These are phyloP conservation scores for Cephus pulcher DNA, from an alignment of 2,888 invertebrate genomes.

Conservation along the genomic window DNA sequence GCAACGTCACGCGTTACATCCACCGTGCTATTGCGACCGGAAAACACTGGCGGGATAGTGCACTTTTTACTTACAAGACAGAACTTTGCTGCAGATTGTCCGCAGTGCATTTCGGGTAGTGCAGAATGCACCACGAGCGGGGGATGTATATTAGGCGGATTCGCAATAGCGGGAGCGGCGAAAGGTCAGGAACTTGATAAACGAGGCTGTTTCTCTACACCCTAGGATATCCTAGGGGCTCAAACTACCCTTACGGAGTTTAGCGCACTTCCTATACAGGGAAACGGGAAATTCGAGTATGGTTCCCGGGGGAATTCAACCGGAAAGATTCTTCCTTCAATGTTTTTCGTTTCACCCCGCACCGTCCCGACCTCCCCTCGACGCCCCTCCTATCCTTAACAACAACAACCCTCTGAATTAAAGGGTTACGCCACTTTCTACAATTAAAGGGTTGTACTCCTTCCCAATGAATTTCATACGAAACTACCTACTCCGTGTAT, in stretches of 20 bases:
- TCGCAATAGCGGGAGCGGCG: background rate
- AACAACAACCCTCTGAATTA: background rate
- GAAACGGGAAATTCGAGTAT: background rate
- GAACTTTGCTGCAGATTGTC: background rate
- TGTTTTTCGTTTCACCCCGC: background rate
- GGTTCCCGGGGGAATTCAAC: background rate
- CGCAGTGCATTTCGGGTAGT: background rate
- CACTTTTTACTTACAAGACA: background rate
- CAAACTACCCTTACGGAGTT: background rate
- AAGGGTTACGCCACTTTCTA: background rate
- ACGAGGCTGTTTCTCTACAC: background rate
- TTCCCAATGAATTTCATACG: background rate
- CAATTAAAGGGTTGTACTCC: background rate
- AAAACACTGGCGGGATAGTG: background rate
- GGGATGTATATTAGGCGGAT: slow-evolving; percentile 7
- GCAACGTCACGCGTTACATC: background rate
- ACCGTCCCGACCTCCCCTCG: too few relatives aligned
- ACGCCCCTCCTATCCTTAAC: background rate
- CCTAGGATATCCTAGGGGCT: background rate
- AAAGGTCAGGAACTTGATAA: slow-evolving; percentile 4
- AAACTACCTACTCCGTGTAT: background rate
- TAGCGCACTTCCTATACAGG: background rate
- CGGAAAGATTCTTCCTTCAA: background rate
- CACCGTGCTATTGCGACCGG: background rate
- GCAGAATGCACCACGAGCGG: slow-evolving; percentile 9